Conservation (phyloP, 2,113 vertebrate species). For the Thunnus thynnus region DNA sequence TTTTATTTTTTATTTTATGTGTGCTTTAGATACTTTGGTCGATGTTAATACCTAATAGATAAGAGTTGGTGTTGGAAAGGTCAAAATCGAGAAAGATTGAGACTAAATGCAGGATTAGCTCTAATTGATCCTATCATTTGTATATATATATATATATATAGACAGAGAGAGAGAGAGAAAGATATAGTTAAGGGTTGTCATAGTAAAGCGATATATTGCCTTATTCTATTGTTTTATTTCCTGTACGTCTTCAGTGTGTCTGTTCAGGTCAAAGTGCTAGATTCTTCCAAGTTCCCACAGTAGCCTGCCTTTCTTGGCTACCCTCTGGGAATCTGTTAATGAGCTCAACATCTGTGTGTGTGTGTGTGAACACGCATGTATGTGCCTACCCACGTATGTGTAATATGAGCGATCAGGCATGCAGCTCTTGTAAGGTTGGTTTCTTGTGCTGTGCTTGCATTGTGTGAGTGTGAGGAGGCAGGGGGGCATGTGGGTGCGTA, state of each 20-base stretch:
- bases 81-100: not conserved
- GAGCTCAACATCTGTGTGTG: conserved; percentile 57
- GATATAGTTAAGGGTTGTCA: too few species aligned
- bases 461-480: conserved; percentile 11
- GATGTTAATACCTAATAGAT: not conserved
- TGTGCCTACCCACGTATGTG: conserved; percentile 3
- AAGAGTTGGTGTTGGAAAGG: not conserved
- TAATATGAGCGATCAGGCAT: conserved; percentile 36
- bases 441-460: conserved; percentile 26
- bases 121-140: not conserved
- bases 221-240: conserved; percentile 16
- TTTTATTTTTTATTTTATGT: not conserved
- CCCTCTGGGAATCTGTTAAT: conserved; percentile 73
- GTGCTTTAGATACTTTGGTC: not conserved
- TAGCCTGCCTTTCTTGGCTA: conserved; percentile 47
- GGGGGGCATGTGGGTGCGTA: not conserved
- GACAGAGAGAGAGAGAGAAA: too few species aligned
- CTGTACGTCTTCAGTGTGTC: conserved; percentile 12
- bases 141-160: not conserved
- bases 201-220: not conserved
- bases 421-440: conserved; percentile 7
- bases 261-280: conserved; percentile 42
- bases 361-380: conserved; percentile 4
- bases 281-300: conserved; percentile 59
- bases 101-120: not conserved